Evolutionary conservation across 2,888 invertebrate species (phyloP).

Genomic region (Glyphotaelius pellucidus): DNA sequence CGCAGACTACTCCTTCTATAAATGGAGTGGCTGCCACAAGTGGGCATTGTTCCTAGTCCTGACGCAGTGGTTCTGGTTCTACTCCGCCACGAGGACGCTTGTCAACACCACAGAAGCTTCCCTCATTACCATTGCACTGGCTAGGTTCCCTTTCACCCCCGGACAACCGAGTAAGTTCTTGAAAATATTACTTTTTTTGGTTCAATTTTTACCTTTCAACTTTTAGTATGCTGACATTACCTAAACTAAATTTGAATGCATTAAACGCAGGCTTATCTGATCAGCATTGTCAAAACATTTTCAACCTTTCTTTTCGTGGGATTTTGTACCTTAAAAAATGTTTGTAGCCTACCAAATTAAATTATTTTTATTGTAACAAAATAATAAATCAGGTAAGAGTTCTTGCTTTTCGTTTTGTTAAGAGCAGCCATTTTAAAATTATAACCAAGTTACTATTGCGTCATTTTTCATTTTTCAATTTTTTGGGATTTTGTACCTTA

Average conservation of each 20-base stretch:
- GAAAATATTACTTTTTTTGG: background rate
- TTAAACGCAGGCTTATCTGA: no score
- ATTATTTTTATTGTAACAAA: no score
- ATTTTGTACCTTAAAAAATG: no score
- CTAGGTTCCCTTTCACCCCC: conserved; percentile 83
- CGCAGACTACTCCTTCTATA: conserved; percentile 84
- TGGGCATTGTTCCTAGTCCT: conserved; percentile 87
- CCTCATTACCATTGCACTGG: conserved; percentile 88
- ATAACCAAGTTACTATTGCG: no score
- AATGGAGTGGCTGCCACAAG: conserved; percentile 85
- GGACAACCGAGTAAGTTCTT: conserved; percentile 71
- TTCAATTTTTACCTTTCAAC: background rate
- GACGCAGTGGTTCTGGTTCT: conserved; percentile 95
- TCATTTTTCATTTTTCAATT: background rate
- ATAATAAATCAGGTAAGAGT: no score
- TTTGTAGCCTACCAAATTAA: no score
- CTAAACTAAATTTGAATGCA: background rate
- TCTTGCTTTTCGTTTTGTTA: no score
- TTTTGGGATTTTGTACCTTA: no score
- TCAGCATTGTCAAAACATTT: no score
- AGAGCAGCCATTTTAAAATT: no score
- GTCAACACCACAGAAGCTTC: conserved; percentile 92
- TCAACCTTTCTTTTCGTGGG: no score
- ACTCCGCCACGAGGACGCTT: conserved; percentile 91
- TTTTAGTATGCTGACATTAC: background rate